These are phyloP conservation scores for Brachypterus glaber DNA, from an alignment of 2,888 invertebrate genomes.

Conservation along the genomic window DNA sequence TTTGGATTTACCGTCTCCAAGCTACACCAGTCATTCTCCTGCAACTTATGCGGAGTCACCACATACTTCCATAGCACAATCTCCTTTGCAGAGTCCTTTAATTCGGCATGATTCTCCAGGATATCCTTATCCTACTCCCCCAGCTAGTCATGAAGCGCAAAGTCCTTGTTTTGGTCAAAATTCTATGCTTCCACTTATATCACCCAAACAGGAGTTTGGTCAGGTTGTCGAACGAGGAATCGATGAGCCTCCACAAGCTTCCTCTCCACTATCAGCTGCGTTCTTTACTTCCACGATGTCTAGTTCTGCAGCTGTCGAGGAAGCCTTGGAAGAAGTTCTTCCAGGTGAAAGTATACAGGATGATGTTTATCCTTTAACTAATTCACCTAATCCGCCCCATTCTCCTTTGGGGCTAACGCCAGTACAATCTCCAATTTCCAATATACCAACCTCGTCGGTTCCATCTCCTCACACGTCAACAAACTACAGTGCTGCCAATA, in stretches of 20 bases:
- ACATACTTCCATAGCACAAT: constrained; percentile 45
- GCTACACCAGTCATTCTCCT: constrained; percentile 36
- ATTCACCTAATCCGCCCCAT: constrained; percentile 53
- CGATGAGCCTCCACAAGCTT: constrained; percentile 61
- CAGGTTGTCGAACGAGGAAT: constrained; percentile 40
- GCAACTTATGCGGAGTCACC: constrained; percentile 37
- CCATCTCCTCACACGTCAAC: constrained; percentile 35
- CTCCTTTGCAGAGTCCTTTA: constrained; percentile 55
- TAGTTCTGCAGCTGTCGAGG: constrained; percentile 78
- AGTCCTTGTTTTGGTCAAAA: constrained; percentile 47
- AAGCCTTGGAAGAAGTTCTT: constrained; percentile 73
- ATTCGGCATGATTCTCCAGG: constrained; percentile 60
- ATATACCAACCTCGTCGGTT: constrained; percentile 32
- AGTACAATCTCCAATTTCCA: constrained; percentile 44
- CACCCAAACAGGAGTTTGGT: constrained; percentile 39
- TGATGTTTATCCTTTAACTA: constrained; percentile 41
- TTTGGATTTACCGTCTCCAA: constrained; percentile 40
- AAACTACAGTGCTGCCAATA: constrained; percentile 34
- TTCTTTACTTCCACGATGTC: constrained; percentile 80
- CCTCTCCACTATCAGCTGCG: constrained; percentile 72
- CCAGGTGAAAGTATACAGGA: constrained; percentile 64
- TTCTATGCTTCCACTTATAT: constrained; percentile 38
- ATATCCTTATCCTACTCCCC: constrained; percentile 77
- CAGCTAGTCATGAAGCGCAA: constrained; percentile 77
- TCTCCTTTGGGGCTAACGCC: constrained; percentile 49